A percentile compares a stretch with the other conserved stretches of the same genome.
Conservation (phyloP, 2,888 invertebrate species). For the Exocentrus adspersus region DNA sequence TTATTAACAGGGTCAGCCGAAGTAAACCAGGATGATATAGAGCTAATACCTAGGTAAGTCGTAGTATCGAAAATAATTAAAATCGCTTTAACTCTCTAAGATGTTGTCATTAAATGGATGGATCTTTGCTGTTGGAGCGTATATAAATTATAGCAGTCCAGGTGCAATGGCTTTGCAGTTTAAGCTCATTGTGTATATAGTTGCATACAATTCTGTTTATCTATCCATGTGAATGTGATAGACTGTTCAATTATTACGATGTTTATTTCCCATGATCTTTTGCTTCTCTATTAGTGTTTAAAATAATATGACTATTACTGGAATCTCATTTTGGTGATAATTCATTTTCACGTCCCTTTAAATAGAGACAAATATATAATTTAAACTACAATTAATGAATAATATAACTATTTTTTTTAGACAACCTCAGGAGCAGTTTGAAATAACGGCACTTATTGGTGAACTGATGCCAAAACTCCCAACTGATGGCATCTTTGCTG, state of each 20-base stretch:
- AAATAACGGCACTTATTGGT: conserved; percentile 96
- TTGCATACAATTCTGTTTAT: conserved; percentile 42
- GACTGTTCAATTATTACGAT: too few species aligned
- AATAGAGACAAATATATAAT: too few species aligned
- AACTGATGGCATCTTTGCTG: conserved; percentile 93
- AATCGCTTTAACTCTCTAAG: conserved; percentile 7
- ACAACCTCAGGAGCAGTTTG: conserved; percentile 93
- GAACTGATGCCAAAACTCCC: conserved; percentile 97
- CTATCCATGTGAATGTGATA: too few species aligned
- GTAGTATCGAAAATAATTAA: background rate
- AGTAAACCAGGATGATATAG: conserved; percentile 72
- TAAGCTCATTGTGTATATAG: conserved; percentile 51
- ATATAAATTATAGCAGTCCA: conserved; percentile 44
- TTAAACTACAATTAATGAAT: conserved; percentile 5
- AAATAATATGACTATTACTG: too few species aligned
- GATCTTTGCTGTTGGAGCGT: conserved; percentile 31
- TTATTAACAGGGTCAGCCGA: conserved; percentile 89
- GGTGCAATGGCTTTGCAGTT: conserved; percentile 51
- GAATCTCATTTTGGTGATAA: too few species aligned
- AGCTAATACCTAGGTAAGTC: conserved; percentile 79
- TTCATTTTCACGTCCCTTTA: too few species aligned
- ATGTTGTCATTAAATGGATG: conserved; percentile 10
- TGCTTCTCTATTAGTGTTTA: too few species aligned
- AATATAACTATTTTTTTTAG: conserved; percentile 45
- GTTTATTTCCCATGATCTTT: too few species aligned